Evolutionary conservation across 2,888 invertebrate species (phyloP).

Genomic region (Callyntrura sp.): DNA sequence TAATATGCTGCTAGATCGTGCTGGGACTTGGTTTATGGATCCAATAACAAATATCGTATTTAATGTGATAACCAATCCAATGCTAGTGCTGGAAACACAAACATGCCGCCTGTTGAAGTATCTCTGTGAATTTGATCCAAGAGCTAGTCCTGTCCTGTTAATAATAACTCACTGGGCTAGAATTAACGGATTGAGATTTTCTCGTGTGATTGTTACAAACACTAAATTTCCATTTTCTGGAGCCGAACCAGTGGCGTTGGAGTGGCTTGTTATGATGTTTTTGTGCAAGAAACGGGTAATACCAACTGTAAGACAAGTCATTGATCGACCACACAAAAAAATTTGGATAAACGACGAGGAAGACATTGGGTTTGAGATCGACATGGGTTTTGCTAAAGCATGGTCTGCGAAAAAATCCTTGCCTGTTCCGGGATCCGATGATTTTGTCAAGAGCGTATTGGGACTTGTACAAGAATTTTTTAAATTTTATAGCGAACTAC

Average conservation of each 20-base stretch:
- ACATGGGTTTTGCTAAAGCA: not conserved
- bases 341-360: not conserved
- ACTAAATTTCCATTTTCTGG: not conserved
- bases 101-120: conserved; percentile 1
- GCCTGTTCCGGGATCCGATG: not conserved
- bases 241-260: conserved; percentile 17
- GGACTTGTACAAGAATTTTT: not conserved
- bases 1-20: not conserved
- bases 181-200: not conserved
- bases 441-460: not conserved
- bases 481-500: conserved; percentile 11
- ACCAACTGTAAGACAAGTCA: not conserved
- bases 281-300: not conserved
- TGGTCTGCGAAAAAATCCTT: not conserved
- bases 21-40: not conserved
- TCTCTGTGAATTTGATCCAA: not conserved
- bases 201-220: not conserved
- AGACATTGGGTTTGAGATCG: conserved; percentile 1
- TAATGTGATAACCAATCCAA: not conserved
- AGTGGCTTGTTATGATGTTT: conserved; percentile 8
- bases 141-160: not conserved
- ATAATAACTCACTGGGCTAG: not conserved
- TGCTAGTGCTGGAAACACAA: not conserved
- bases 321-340: conserved; percentile 5
- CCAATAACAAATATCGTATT: not conserved